Evolutionary conservation across 2,113 vertebrate genomes (phyloP), one percentile per base, ranked within the genome.

Genomic region (Morone chrysops): DNA sequence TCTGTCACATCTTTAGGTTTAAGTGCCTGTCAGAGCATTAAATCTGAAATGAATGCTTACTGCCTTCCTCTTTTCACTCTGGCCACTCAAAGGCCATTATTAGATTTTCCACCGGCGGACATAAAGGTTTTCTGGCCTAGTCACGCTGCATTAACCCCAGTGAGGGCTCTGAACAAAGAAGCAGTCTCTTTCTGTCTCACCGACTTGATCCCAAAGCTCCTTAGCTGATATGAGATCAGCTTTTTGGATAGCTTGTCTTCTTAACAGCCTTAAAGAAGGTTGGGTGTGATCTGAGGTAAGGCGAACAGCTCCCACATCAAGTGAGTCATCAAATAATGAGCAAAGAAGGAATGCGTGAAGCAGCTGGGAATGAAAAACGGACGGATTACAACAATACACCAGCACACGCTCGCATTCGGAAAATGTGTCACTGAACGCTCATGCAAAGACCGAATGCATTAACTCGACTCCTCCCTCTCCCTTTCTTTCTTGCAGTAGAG

Each of bases 401-500:
- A 60, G 78, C 67, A 53, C n/a, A 9, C 6, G 66, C 63, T 17
- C 16, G 69, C 51, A 12, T 65, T 70, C 0, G 59, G 74, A 78
- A 91, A 83, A 84, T 77, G 83, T 75, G 80, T 85, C 80, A 80
- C 68, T 4, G 41, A 79, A 76, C 20, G n/a, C 38, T 77, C 56
- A 60, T 12, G 54, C 63, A 66, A 53, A 75, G 69, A 47, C 45
- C 31, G 57, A 60, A 73, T 9, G 45, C 59, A 59, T 69, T 86
- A 18, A 77, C 78, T 17, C 6, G 10, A 47, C 85, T 62, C 82
- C 62, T 72, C 62, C 70, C 48, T 48, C 66, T 72, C 41, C 41
- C 20, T 63, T 20, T 81, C 62, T 68, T 13, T 16, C 40, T 85
- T 73, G 0, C 95, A 99, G 92, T 93, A 1, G 98, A 99, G 93